phyloP scores from a whole-genome alignment of 92 coral and sea anemone species.

The Diadumene lineata region DNA sequence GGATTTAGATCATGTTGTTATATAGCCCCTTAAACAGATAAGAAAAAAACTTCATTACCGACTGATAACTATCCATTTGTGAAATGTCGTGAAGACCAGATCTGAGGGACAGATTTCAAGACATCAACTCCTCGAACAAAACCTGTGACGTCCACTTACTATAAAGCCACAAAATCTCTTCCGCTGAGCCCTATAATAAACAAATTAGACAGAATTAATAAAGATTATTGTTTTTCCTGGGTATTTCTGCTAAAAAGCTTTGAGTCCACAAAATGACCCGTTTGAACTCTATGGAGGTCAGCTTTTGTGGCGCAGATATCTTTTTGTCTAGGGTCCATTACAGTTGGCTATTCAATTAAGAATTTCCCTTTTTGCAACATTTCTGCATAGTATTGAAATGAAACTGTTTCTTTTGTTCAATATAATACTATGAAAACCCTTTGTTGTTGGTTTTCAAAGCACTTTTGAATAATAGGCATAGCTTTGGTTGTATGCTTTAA shows the following conservation, averaged over 20 bases:
- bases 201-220: slow-evolving; percentile 12
- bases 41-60: background rate
- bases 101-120: slow-evolving; percentile 7
- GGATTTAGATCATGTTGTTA: slow-evolving; percentile 28
- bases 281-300: slow-evolving; percentile 21
- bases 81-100: background rate
- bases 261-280: slow-evolving; percentile 19
- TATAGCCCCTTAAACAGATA: slow-evolving; percentile 24
- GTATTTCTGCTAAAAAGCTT: slow-evolving; percentile 22
- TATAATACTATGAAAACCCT: background rate
- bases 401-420: background rate
- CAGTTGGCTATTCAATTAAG: too few species aligned
- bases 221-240: slow-evolving; percentile 20
- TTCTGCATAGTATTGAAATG: background rate
- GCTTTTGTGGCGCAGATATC: slow-evolving; percentile 1
- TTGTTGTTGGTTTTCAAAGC: background rate
- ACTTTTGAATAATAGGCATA: background rate
- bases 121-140: background rate
- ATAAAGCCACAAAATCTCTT: slow-evolving; percentile 23
- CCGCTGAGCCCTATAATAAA: slow-evolving; percentile 1
- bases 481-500: background rate
- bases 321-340: too few species aligned
- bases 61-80: background rate
- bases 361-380: too few species aligned
- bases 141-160: background rate